These are phyloP conservation scores for Tachyglossus aculeatus DNA, from an alignment of 2,797 vertebrate species.

Conservation along the genomic window DNA sequence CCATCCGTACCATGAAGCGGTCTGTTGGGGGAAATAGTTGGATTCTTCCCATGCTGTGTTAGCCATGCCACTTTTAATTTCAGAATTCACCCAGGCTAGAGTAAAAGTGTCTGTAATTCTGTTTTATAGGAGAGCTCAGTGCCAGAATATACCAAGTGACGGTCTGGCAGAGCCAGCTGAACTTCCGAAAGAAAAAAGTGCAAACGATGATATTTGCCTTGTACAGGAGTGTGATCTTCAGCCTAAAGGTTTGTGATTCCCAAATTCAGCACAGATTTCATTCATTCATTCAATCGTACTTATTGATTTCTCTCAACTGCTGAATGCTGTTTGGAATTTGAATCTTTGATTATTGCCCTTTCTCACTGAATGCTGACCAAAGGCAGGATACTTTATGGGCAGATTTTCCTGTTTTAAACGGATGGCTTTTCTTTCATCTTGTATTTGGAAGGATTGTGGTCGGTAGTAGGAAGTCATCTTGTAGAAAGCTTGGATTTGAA, in stretches of 20 bases:
- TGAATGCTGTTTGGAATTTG: slow-evolving; percentile 10
- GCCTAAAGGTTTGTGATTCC: slow-evolving; percentile 72
- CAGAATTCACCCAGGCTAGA: slow-evolving; percentile 27
- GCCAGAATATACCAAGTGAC: slow-evolving; percentile 33
- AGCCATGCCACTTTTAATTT: not conserved
- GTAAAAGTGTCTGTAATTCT: slow-evolving; percentile 36
- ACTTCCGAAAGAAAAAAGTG: slow-evolving; percentile 45
- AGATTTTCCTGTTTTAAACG: slow-evolving; percentile 11
- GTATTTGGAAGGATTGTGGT: not conserved
- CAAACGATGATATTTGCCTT: slow-evolving; percentile 21
- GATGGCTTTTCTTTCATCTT: slow-evolving; percentile 8
- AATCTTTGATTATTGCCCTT: slow-evolving; percentile 36
- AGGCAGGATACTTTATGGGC: not conserved
- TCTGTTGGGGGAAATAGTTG: too few relatives aligned
- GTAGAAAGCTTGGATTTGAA: slow-evolving; percentile 37
- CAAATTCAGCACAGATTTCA: too few relatives aligned
- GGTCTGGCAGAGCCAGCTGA: slow-evolving; percentile 36
- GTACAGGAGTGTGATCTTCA: slow-evolving; percentile 52
- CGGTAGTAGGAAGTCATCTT: slow-evolving; percentile 11
- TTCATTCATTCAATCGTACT: too few relatives aligned
- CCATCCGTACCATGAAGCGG: too few relatives aligned
- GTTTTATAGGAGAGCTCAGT: slow-evolving; percentile 57
- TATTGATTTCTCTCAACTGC: too few relatives aligned
- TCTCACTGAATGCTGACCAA: too few relatives aligned
- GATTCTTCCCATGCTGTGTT: too few relatives aligned